Evolutionary conservation across 2,113 vertebrate genomes (phyloP).

Genomic region (Gadus chalcogrammus): DNA sequence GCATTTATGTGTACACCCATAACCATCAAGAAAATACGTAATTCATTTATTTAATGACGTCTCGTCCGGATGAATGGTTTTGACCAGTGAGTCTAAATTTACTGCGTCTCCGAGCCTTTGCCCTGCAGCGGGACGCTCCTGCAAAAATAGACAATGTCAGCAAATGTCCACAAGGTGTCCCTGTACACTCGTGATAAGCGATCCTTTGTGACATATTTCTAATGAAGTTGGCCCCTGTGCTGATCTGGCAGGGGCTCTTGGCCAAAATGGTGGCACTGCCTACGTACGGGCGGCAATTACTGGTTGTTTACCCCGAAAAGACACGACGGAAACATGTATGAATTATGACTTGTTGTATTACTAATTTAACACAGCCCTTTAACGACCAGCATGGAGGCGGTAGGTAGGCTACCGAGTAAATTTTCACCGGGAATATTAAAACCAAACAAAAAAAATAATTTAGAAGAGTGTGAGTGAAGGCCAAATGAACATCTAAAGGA

Average conservation of each 20-base stretch:
- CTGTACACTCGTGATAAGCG: constrained; percentile 43
- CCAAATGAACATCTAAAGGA: background rate
- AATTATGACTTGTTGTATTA: no score
- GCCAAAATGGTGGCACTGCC: background rate
- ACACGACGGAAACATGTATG: background rate
- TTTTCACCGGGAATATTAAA: background rate
- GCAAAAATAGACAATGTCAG: constrained; percentile 34
- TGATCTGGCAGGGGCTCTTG: background rate
- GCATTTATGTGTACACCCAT: background rate
- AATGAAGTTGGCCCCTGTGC: background rate
- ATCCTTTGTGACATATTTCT: background rate
- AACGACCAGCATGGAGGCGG: no score
- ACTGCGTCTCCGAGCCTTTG: background rate
- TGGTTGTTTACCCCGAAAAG: constrained; percentile 11
- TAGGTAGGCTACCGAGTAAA: background rate
- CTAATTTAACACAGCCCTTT: no score
- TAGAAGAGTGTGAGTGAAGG: background rate
- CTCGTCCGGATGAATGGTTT: background rate
- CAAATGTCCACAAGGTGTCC: constrained; percentile 65
- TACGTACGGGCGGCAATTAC: constrained; percentile 10
- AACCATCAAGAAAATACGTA: background rate
- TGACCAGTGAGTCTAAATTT: background rate
- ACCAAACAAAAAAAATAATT: background rate
- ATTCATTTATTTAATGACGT: constrained; percentile 8
- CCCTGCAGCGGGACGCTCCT: background rate